Base-by-base conservation (phyloP, 2,797 vertebrate genomes). In the Pagetopsis macropterus region DNA sequence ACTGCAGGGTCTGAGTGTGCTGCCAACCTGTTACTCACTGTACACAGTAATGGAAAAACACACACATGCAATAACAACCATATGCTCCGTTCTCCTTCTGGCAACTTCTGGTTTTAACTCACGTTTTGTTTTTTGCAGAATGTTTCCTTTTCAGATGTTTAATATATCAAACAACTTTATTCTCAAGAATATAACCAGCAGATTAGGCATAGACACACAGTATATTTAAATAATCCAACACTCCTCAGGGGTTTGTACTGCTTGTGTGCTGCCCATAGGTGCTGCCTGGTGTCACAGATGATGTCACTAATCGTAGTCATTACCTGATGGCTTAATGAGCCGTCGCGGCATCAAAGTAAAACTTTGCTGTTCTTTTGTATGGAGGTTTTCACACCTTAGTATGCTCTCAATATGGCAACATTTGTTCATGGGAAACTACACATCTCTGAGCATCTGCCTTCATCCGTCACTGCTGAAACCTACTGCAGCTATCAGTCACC, bases 1-100 rank as follows among this genome's bases (percentile, higher is more conserved):
- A 69, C 60, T 10, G 37, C 21, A 3, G 54, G 33, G 44, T 57
- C 58, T 40, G 61, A 65, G 45, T 51, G 43, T 37, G 10, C 23
- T 61, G 80, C 70, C 64, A 79, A 43, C 57, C 21, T 58, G 46
- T 72, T 75, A 43, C 73, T 79, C 55, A 50, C 48, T 37, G 17
- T 12, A 51, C 17, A 27, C 16, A 37, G 50, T 43, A 56, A 69
- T 65, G 49, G 43, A 71, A 65, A 60, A 54, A 74, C 17, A 37
- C 33, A 37, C 51, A 55, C 71, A 14, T 27, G 68, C 58, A 60
- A 54, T 65, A 14, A 23, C 57, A 81, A 65, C 44, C 65, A 50
- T 16, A 64, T 64, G 49, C 27, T 66, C 51, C 44, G 41, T 50
- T 63, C 21, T 57, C 44, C 31, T 57, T 41, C 50, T 7, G 16